These are phyloP conservation scores for Scomberomorus guttatus DNA, from an alignment of 2,797 vertebrate species.

Conservation along the genomic window DNA sequence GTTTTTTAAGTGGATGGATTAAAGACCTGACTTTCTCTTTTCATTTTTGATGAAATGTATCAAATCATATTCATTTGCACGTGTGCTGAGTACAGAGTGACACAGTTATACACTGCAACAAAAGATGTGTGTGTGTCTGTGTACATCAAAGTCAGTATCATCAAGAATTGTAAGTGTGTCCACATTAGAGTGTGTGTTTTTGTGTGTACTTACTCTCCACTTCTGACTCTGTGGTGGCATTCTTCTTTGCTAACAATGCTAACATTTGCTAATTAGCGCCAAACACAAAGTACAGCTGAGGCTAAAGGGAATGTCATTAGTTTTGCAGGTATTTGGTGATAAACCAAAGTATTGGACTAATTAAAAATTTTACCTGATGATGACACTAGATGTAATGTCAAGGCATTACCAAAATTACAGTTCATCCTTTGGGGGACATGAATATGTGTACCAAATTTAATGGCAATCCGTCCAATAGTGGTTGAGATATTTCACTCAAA, in stretches of 20 bases:
- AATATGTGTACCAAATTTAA: not conserved
- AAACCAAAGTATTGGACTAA: no score
- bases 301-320: no score
- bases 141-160: not conserved
- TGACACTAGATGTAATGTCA: not conserved
- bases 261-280: no score
- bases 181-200: no score
- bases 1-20: not conserved
- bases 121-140: not conserved
- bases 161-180: not conserved
- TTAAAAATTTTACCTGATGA: not conserved
- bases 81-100: not conserved
- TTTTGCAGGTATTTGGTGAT: no score
- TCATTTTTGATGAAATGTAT: not conserved
- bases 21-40: not conserved
- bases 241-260: no score
- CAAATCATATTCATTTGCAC: not conserved
- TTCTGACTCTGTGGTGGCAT: not conserved
- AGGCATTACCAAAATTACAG: not conserved
- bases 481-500: no score
- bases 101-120: not conserved
- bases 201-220: not conserved
- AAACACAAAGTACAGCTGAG: no score
- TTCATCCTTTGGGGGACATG: no score
- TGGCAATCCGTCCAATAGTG: no score